Conservation (phyloP, 2,797 vertebrate species). For the Calcarius lapponicus region DNA sequence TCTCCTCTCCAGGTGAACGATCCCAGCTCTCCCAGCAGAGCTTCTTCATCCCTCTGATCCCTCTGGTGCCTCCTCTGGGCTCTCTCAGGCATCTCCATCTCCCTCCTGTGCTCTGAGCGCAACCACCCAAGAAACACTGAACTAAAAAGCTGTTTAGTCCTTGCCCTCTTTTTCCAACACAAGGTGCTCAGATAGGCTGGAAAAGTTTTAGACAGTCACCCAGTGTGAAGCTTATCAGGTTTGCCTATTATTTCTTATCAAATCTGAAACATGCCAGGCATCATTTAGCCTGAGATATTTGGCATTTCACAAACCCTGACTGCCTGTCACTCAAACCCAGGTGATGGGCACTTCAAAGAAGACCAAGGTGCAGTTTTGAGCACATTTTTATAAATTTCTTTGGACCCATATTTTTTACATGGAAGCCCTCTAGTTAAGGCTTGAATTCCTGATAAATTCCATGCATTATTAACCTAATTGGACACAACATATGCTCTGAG, state of each 20-base stretch:
- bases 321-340: conserved; percentile 7
- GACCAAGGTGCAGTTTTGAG: not conserved
- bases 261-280: conserved; percentile 30
- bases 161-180: not conserved
- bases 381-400: not conserved
- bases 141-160: not conserved
- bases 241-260: conserved; percentile 40
- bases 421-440: conserved; percentile 33
- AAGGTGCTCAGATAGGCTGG: not conserved
- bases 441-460: conserved; percentile 60
- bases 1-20: not conserved
- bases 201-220: not conserved
- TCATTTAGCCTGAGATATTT: conserved; percentile 7
- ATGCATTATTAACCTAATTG: conserved; percentile 75
- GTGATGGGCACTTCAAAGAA: conserved; percentile 32
- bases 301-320: not conserved
- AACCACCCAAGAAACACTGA: not conserved
- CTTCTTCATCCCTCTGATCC: not conserved
- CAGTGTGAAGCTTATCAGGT: not conserved
- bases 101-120: not conserved
- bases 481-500: conserved; percentile 71
- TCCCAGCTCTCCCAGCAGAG: not conserved
- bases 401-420: not conserved
- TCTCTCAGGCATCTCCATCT: not conserved
- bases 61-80: not conserved